phyloP scores from a whole-genome alignment of 2,797 vertebrate genomes.

The Falco novaeseelandiae region DNA sequence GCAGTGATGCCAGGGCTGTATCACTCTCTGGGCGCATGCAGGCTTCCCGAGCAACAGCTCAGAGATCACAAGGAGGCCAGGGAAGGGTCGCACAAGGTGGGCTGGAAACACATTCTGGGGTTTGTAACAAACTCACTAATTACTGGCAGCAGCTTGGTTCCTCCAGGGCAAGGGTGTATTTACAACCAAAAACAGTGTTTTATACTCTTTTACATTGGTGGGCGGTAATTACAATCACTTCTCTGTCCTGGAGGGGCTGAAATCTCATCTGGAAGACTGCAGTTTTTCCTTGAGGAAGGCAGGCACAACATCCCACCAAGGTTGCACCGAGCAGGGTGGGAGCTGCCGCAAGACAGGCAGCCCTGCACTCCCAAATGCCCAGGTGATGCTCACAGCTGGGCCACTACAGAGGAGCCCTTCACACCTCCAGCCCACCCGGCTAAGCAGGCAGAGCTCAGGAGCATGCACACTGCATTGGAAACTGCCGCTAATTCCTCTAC shows the following conservation, averaged over 20 bases:
- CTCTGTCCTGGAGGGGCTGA: neutral
- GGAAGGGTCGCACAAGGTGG: neutral
- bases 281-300: neutral
- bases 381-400: neutral
- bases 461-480: neutral
- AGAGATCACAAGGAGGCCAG: neutral
- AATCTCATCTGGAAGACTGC: neutral
- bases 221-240: neutral
- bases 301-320: neutral
- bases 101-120: neutral
- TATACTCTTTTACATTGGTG: neutral
- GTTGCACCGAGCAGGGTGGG: neutral
- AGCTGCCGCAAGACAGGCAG: neutral
- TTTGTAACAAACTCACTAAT: neutral
- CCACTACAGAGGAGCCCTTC: neutral
- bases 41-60: neutral
- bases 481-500: neutral
- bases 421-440: neutral
- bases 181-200: neutral
- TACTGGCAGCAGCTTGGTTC: neutral
- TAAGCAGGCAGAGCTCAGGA: neutral
- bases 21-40: neutral
- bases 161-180: neutral
- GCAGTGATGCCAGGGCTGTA: accelerated
- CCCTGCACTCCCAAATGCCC: neutral